Evolutionary conservation across 2,797 vertebrate species (phyloP), one percentile per base, ranked within the genome.

Genomic region (Sebastes aleutianus): DNA sequence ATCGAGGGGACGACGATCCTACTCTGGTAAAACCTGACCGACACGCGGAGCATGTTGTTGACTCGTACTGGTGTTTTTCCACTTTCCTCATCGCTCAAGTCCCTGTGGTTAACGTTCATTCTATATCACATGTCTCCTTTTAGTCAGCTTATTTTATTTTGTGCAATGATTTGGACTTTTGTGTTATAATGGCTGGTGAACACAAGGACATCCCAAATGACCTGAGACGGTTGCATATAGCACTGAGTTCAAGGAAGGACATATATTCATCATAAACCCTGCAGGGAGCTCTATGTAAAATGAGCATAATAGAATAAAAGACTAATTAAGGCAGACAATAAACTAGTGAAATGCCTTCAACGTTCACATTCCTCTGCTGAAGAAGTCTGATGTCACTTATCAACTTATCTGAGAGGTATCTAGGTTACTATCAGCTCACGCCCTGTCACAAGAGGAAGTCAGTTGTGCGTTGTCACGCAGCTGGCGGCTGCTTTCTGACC

Each of bases 371-470:
- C 82, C 78, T 70, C 4, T 2, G 50, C n/a, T 22, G 74, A 61
- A 69, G 72, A 47, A 82, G 72, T 63, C 56, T 69, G 86, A 89
- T 85, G 83, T 80, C 82, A 72, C 79, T 88, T 82, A 88, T 90
- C 78, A 76, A 31, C 56, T 18, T 8, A 29, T 53, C 54, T 62
- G 76, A 80, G 84, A 73, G 69, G 75, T 83, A 69, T 53, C 47
- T 53, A 70, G 89, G 91, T 88, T 70, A 84, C 53, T 18, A 90
- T 85, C 82, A 83, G 81, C 82, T 79, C 78, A 72, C 84, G 31
- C 83, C 83, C 84, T 66, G 31, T 70, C 67, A 68, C 39, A 92
- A 80, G 78, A 85, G 90, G 89, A 94, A 89, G 85, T 82, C 3
- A 43, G 22, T 58, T 77, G 32, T 74, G 70, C 76, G 71, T 66